Conservation (phyloP, 2,113 vertebrate species). For the Sinosuthora webbiana region DNA sequence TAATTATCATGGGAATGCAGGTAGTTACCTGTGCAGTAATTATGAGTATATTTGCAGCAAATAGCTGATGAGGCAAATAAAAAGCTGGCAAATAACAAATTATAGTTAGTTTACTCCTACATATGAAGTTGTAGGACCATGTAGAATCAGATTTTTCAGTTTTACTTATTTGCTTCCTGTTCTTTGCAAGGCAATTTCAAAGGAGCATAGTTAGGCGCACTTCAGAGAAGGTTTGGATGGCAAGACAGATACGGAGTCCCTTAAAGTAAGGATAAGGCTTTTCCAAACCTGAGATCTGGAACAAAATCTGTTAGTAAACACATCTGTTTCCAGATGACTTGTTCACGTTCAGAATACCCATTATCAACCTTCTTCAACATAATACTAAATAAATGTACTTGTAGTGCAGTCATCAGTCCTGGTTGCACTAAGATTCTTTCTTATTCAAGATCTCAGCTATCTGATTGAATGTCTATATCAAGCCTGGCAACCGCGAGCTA, state of each 20-base stretch:
- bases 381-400: background rate
- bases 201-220: background rate
- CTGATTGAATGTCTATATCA: background rate
- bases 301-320: background rate
- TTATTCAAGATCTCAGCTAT: background rate
- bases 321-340: background rate
- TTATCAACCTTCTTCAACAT: background rate
- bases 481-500: background rate
- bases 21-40: background rate
- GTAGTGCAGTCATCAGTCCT: background rate
- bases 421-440: background rate
- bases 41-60: background rate
- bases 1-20: background rate
- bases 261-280: background rate
- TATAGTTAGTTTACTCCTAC: accelerated
- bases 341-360: background rate
- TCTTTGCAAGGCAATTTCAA: background rate
- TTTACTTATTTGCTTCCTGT: background rate
- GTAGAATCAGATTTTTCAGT: background rate
- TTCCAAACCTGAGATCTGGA: background rate
- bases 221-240: background rate
- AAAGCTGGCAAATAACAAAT: background rate
- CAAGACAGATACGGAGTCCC: background rate
- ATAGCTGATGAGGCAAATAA: background rate
- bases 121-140: background rate